Evolutionary conservation across 2,797 vertebrate species (phyloP).

Genomic region (Gorsachius magnificus): DNA sequence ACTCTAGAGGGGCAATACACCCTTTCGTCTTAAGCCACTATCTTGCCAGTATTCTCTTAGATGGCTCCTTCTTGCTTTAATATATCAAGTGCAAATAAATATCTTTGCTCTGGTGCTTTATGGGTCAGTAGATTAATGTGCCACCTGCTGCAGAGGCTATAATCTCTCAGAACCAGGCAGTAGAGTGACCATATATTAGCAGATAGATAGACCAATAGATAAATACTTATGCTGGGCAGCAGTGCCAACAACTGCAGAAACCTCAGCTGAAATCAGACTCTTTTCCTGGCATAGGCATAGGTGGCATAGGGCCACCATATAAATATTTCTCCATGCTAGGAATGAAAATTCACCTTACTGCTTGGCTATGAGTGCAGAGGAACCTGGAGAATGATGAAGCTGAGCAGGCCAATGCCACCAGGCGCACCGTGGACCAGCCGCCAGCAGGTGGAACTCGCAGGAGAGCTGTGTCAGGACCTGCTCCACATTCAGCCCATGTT

Average conservation of each 20-base stretch:
- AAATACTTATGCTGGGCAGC: constrained; percentile 1
- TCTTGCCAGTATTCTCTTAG: neutral
- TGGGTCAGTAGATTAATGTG: constrained; percentile 26
- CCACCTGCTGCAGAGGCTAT: neutral
- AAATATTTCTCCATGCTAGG: neutral
- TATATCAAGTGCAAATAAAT: constrained; percentile 5
- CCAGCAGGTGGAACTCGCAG: neutral
- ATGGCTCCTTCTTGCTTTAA: neutral
- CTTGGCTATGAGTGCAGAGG: neutral
- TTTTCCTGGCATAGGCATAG: neutral
- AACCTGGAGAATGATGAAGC: neutral
- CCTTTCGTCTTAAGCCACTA: neutral
- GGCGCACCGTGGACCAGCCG: fast-evolving
- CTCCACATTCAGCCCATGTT: fast-evolving
- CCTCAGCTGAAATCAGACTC: neutral
- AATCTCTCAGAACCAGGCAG: neutral
- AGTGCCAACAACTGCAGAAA: neutral
- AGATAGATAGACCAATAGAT: neutral
- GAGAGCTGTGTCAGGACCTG: neutral
- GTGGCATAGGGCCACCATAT: neutral
- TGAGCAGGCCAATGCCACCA: neutral
- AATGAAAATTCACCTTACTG: neutral
- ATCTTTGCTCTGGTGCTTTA: neutral
- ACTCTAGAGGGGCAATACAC: neutral
- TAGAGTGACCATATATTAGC: neutral